Conservation (phyloP, 2,888 invertebrate genomes). For the Drosophila austrosaltans region DNA sequence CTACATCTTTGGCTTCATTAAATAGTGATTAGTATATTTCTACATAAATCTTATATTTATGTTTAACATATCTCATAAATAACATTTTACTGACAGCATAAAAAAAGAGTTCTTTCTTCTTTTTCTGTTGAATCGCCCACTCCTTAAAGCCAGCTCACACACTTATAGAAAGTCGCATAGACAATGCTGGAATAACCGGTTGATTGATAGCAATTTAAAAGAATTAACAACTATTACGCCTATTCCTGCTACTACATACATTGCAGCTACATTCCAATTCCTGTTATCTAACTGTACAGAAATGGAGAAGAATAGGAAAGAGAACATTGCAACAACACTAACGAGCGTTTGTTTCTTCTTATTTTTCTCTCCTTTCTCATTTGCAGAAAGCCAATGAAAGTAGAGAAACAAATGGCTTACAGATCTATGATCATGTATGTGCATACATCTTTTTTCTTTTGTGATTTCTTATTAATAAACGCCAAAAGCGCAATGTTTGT, state of each 20-base stretch:
- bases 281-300: constrained; percentile 60
- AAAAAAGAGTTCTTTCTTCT: background rate
- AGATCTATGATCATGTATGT: background rate
- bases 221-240: constrained; percentile 49
- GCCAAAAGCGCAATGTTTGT: background rate
- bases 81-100: background rate
- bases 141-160: background rate
- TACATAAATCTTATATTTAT: no score
- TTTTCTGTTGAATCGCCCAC: background rate
- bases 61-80: background rate
- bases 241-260: constrained; percentile 20
- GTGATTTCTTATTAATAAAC: constrained; percentile 5
- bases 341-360: background rate
- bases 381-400: constrained; percentile 2
- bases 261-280: constrained; percentile 49
- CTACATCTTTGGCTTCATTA: no score
- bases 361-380: background rate
- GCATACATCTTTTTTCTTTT: background rate
- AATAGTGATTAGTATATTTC: no score
- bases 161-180: background rate
- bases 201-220: constrained; percentile 46
- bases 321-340: background rate
- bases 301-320: constrained; percentile 3
- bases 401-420: background rate
- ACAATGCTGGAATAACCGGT: constrained; percentile 42